Evolutionary conservation across 2,797 vertebrate genomes (phyloP).

Genomic region (Tokudaia tokunoshimensis): DNA sequence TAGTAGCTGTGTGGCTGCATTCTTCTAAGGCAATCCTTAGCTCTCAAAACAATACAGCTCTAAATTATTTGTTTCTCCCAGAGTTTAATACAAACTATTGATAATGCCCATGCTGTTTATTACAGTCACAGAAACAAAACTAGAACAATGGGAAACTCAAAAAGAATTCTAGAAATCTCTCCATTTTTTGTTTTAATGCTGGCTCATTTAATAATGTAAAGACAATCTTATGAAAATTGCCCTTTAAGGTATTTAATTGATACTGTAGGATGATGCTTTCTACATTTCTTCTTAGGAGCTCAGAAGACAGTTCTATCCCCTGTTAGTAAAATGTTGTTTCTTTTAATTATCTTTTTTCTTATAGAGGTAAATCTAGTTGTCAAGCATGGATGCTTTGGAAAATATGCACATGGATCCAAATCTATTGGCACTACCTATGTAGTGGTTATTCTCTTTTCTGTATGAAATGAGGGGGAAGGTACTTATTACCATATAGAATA

Average conservation of each 20-base stretch:
- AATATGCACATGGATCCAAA: neutral
- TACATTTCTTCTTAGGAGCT: neutral
- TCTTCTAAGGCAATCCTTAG: neutral
- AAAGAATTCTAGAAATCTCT: conserved; percentile 24
- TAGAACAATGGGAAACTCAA: neutral
- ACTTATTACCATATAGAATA: neutral
- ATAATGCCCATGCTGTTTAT: neutral
- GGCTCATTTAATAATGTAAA: neutral
- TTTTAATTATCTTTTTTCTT: neutral
- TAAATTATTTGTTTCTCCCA: neutral
- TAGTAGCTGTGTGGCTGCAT: neutral
- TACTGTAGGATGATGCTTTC: neutral
- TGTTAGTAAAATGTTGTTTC: neutral
- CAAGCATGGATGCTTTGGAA: neutral
- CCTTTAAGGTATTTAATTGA: neutral
- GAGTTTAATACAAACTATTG: neutral
- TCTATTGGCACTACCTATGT: neutral
- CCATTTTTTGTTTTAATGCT: neutral
- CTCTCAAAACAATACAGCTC: neutral
- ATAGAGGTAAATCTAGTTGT: neutral
- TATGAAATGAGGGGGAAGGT: neutral
- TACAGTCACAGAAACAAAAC: neutral
- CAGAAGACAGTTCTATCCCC: neutral
- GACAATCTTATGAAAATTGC: neutral
- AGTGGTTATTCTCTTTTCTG: neutral